Evolutionary conservation across 1,140 invertebrate genomes (phyloP), one percentile per base, ranked within the genome.

Genomic region (Rhysida immarginata): DNA sequence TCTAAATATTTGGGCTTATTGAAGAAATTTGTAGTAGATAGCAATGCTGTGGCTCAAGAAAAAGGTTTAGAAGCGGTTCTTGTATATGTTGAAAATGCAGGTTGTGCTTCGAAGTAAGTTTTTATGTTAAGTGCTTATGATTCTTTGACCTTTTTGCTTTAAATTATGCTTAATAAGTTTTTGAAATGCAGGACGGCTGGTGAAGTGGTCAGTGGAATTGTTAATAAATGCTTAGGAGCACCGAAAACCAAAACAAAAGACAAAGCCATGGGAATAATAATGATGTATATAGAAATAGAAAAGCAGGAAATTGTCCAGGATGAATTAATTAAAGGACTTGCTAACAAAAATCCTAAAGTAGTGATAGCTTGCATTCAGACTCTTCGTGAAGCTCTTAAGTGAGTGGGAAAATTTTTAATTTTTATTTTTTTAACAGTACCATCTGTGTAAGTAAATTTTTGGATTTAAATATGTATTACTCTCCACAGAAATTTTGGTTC

Each of bases 251-350:
- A 90, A 70, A 96, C 89, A 2, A 93, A 87, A 71, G 92, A 97
- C 58, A 74, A 93, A 16, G 85, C 88, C 5, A 74, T 85, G 42
- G 90, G 95, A 69, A 81, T 97, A 54, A 80, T 82, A 1, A 74
- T 97, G 45, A 90, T 95, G 85, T 96, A 85, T 66, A 80, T 96
- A 62, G 93, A 98, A 75, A 91, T 95, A 62, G 94, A 98, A 66
- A 96, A 95, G 69, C 83, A 89, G 59, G 93, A 97, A 62, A 69
- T 80, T 41, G 88, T 93, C 0, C 74, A 87, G 68, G 93, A 97
- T 65, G 91, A 95, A 71, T 72, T 96, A 3, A 72, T 94, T 2
- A 95, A 94, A 74, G 93, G 92, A 25, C 83, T 94, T 67, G 64
- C 69, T 35, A 90, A 94, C 61, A 98, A 98, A 71, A 94, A 95